Base-by-base conservation (phyloP, 2,113 vertebrate species). In the Caranx ignobilis region DNA sequence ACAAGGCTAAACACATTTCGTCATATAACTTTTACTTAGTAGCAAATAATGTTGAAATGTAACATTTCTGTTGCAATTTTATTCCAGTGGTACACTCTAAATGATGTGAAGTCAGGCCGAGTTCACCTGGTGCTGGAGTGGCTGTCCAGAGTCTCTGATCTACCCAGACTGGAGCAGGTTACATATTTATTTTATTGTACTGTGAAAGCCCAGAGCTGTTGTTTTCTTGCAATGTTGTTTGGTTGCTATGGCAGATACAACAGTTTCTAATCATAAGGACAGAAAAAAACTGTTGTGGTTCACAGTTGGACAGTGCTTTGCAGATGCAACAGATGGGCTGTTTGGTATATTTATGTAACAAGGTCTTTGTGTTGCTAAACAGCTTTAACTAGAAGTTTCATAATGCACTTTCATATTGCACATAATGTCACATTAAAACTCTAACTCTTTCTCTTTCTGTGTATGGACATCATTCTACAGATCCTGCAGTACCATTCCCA, bases 81-180 rank as follows among this genome's bases (percentile, higher is more conserved):
- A 5, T 77, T 77, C 32, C 86, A 98, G 97, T 98, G 97, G 97
- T 96, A 96, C 86, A 94, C 94, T 11, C 92, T 98, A 35, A 96
- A 96, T 74, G 96, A 97, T 10, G 96, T 97, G 61, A 97, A 96
- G 65, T 97, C 97, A 6, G 97, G 97, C 47, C 92, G 94, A 32
- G 93, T 98, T 82, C 97, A 97, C 78, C 88, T 98, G 70, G 86
- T 94, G 71, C 89, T 97, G 84, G 97, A 98, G 88, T 96, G 96
- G 90, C 92, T 98, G 77, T 87, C 92, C 18, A 95, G 92, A 69
- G 85, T 89, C 2, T 89, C 94, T 5, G 95, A 95, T 13, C 79
- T 94, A 3, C 74, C 84, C 10, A 94, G 95, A 82, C 91, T 98
- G 64, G 96, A 98, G 52, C 95, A 96, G 95, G 97, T 97, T 31